These are phyloP conservation scores for Empis livida DNA, from an alignment of 2,888 invertebrate genomes.

Conservation along the genomic window DNA sequence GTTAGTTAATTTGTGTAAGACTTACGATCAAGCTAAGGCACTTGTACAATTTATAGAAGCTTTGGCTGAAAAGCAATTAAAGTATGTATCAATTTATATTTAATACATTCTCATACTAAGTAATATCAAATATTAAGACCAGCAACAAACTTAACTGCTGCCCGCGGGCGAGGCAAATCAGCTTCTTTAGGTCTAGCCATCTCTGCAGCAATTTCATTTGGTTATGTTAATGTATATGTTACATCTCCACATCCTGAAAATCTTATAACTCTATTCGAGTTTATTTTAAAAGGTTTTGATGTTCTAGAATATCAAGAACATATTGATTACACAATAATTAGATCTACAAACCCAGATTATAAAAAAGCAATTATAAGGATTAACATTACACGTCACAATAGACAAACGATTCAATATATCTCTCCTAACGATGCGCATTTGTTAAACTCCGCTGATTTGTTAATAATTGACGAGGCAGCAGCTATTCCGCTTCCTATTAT, in stretches of 20 bases:
- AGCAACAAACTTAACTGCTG: conserved; percentile 90
- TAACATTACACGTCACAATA: conserved; percentile 77
- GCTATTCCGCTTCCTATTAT: conserved; percentile 94
- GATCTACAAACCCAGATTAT: conserved; percentile 91
- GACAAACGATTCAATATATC: conserved; percentile 96
- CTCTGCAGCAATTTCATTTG: conserved; percentile 69
- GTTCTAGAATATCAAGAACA: conserved; percentile 91
- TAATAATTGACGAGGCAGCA: conserved; percentile 97
- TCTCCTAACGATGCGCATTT: conserved; percentile 82
- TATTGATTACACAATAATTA: conserved; percentile 84
- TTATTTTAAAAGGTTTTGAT: conserved; percentile 90
- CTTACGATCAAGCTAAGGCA: conserved; percentile 87
- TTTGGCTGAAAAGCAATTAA: conserved; percentile 75
- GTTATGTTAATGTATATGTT: conserved; percentile 81
- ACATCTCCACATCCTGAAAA: conserved; percentile 98
- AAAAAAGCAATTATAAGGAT: conserved; percentile 92
- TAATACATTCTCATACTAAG: background rate
- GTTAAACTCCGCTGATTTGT: conserved; percentile 83
- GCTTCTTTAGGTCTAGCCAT: conserved; percentile 91
- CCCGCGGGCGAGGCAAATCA: conserved; percentile 95
- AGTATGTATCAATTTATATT: conserved; percentile 27
- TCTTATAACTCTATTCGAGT: conserved; percentile 92
- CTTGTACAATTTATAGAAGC: conserved; percentile 88
- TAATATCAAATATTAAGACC: conserved; percentile 41
- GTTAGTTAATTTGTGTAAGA: conserved; percentile 78